Conservation (phyloP, 2,888 invertebrate species). For the Tetrapedia diversipes region DNA sequence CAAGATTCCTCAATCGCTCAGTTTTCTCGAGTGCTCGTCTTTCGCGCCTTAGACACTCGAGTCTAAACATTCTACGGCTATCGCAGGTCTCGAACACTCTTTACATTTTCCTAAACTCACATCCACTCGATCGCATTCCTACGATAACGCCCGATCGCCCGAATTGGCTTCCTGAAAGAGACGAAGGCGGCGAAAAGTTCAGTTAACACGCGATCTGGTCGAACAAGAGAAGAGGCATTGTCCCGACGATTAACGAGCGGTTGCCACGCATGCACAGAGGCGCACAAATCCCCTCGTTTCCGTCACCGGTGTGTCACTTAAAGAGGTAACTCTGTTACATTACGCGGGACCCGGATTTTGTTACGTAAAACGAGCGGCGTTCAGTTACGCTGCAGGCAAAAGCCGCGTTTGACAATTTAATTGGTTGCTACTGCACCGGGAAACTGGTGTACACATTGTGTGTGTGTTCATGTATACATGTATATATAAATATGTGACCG, state of each 20-base stretch:
- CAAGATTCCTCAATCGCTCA: too few relatives aligned
- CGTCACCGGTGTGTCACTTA: slow-evolving; percentile 22
- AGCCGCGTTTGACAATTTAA: slow-evolving; percentile 51
- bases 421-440: slow-evolving; percentile 33
- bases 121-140: too few relatives aligned
- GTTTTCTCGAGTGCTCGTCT: too few relatives aligned
- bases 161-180: too few relatives aligned
- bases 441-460: slow-evolving; percentile 1
- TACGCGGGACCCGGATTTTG: neutral
- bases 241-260: slow-evolving; percentile 38
- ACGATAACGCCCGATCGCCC: too few relatives aligned
- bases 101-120: too few relatives aligned
- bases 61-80: too few relatives aligned
- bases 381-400: slow-evolving; percentile 41
- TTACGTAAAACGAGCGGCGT: slow-evolving; percentile 38
- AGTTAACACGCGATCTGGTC: slow-evolving; percentile 10
- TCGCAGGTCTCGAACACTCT: too few relatives aligned
- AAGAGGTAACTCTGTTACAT: slow-evolving; percentile 33
- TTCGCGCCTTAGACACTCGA: too few relatives aligned
- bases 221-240: slow-evolving; percentile 15
- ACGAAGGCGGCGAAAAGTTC: too few relatives aligned
- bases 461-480: too few relatives aligned
- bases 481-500: too few relatives aligned
- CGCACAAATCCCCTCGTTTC: slow-evolving; percentile 39
- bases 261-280: slow-evolving; percentile 24